Evolutionary conservation across 2,797 vertebrate species (phyloP).

Genomic region (Argya squamiceps): DNA sequence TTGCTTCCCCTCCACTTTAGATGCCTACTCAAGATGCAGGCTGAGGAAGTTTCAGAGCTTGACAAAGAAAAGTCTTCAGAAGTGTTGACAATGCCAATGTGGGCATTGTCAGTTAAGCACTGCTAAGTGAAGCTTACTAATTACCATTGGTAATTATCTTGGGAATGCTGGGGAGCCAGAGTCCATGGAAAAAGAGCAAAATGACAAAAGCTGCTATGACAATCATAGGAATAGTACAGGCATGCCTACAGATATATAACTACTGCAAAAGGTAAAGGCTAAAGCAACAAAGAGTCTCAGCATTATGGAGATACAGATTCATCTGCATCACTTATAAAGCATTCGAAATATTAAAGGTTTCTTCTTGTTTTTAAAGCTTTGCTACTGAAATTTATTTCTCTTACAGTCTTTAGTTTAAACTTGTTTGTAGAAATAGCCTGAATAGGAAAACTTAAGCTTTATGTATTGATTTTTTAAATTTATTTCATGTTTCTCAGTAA

Average conservation of each 20-base stretch:
- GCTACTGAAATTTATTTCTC: background rate
- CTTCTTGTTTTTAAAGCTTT: background rate
- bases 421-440: background rate
- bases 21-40: background rate
- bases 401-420: background rate
- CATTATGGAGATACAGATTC: background rate
- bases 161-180: background rate
- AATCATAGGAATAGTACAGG: background rate
- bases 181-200: background rate
- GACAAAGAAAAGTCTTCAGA: background rate
- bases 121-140: background rate
- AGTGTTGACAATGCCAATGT: too few relatives aligned
- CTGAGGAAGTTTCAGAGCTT: background rate
- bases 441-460: background rate
- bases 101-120: background rate
- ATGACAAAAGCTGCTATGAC: background rate
- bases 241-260: background rate
- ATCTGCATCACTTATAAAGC: background rate
- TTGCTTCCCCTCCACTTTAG: background rate
- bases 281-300: background rate
- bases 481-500: background rate
- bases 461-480: background rate
- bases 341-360: background rate
- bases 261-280: background rate
- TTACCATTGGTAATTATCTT: too few relatives aligned